Evolutionary conservation across 1,140 invertebrate genomes (phyloP).

Genomic region (Stegodyphus dumicola): DNA sequence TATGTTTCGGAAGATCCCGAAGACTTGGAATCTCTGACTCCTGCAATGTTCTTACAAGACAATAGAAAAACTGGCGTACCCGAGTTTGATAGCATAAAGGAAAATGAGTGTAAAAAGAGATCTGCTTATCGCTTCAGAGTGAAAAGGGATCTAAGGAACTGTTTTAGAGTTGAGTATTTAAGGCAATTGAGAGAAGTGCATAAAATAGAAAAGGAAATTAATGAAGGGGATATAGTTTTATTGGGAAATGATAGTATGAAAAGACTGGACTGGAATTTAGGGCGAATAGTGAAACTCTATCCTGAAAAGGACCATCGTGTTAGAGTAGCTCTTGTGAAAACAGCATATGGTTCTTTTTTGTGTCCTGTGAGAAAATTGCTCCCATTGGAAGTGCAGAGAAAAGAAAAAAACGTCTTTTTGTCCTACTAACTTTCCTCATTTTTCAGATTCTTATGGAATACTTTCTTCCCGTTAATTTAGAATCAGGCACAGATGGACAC

Average conservation of each 20-base stretch:
- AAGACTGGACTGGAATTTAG: neutral
- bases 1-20: slow-evolving; percentile 33
- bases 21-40: slow-evolving; percentile 55
- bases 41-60: slow-evolving; percentile 60
- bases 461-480: neutral
- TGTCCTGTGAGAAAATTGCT: neutral
- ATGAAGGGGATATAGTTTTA: neutral
- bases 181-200: neutral
- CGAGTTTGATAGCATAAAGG: neutral
- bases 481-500: neutral
- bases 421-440: neutral
- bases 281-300: neutral
- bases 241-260: neutral
- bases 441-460: neutral
- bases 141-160: neutral
- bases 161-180: neutral
- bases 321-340: neutral
- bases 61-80: neutral
- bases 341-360: neutral
- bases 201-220: neutral
- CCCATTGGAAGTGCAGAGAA: neutral
- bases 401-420: neutral
- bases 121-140: neutral
- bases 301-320: neutral
- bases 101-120: neutral